These are phyloP conservation scores for Cyaniris semiargus DNA, from an alignment of 2,888 invertebrate species.

Conservation along the genomic window DNA sequence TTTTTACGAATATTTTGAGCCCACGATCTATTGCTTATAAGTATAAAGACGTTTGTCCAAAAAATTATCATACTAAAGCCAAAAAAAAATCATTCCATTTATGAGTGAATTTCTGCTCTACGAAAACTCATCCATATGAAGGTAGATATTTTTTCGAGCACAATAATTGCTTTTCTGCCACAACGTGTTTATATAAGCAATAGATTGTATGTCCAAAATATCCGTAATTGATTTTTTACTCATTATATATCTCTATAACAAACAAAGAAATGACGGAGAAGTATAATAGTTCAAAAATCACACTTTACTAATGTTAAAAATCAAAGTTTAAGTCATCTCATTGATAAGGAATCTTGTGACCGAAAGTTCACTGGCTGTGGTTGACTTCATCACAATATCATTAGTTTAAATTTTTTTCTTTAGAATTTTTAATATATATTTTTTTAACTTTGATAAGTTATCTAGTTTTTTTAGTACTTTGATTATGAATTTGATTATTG, in stretches of 20 bases:
- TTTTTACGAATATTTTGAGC: not conserved
- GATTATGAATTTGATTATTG: not conserved
- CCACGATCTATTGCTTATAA: not conserved
- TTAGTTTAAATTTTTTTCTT: slow-evolving; percentile 21
- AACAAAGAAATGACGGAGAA: not conserved
- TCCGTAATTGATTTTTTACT: no score
- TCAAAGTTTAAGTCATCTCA: slow-evolving; percentile 33
- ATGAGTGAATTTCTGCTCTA: no score
- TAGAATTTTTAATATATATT: slow-evolving; percentile 31
- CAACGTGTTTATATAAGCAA: no score
- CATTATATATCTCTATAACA: not conserved
- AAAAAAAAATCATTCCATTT: no score
- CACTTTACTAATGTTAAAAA: not conserved
- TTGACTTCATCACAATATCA: slow-evolving; percentile 64
- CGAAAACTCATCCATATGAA: no score
- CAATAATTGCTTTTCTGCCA: no score
- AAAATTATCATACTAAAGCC: no score
- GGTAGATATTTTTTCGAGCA: no score
- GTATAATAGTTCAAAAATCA: not conserved
- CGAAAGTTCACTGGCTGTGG: slow-evolving; percentile 56
- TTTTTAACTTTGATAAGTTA: slow-evolving; percentile 9
- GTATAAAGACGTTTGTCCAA: no score
- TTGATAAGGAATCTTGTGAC: slow-evolving; percentile 39
- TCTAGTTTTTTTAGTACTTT: not conserved
- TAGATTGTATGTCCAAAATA: no score